Evolutionary conservation across 2,888 invertebrate species (phyloP), one percentile per base, ranked within the genome.

Genomic region (Heliconius erato): DNA sequence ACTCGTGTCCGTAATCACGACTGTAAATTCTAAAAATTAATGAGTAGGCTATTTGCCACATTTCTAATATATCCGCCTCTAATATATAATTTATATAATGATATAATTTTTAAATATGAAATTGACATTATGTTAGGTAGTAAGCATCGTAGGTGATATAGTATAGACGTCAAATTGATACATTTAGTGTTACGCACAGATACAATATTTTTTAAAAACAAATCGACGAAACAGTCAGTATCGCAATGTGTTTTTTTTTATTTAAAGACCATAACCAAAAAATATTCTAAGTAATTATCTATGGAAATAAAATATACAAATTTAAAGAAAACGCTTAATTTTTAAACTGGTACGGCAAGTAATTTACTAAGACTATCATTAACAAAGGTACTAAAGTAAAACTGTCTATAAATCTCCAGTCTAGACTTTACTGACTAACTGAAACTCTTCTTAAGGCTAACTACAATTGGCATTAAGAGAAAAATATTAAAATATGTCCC

Each of bases 31-130:
- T 89, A 85, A 95, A 93, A 88, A 95, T 93, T 83, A 95, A 87
- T 23, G 94, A 95, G 88, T 95, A 96, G 88, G 95, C 94, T 87
- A 95, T 93, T 89, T 94, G 94, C 95, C 95, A 96, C 95, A 96
- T 96, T 90, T 92, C 93, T 90, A 86, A 84, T 80, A 71, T 63
- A 83, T 79, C 79, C 63, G 82, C 79, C 63, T 65, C 65, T 44
- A 69, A 35, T 63, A 79, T 72, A 72, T 72, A 44, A 26, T 71
- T 49, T 44, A 72, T 72, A 72, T 44, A 16, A 49, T 49, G 28
- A 72, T 72, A 26, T 49, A 26, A 49, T 49, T 72, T 72, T 72
- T 49, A 28, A 28, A 72, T 72, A 72, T 49, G 19, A 16, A 49
- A 16, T 26, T 72, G 72, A 49, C 72, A 72, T 71, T 26, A n/a